These are phyloP conservation scores for Halcyon smyrnensis DNA, from an alignment of 2,797 vertebrate genomes.

Conservation along the genomic window DNA sequence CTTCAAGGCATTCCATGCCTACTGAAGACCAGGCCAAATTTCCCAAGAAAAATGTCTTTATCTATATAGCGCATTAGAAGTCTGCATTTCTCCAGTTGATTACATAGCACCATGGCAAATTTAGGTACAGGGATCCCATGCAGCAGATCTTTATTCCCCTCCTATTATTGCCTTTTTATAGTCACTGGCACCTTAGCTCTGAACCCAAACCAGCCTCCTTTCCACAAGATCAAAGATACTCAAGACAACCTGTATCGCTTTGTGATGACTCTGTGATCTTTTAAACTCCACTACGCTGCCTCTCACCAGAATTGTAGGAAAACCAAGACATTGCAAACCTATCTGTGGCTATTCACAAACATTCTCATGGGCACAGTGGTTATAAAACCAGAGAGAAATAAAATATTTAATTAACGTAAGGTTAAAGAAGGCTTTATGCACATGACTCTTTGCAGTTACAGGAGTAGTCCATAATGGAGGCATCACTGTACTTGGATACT, in stretches of 20 bases:
- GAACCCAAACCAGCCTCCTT: not conserved
- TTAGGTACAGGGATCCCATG: not conserved
- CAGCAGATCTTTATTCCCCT: not conserved
- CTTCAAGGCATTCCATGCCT: not conserved
- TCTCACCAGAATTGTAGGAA: not conserved
- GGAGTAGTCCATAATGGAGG: not conserved
- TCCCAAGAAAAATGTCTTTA: not conserved
- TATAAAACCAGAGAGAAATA: not conserved
- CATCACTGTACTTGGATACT: not conserved
- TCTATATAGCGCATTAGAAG: not conserved
- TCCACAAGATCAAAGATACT: not conserved
- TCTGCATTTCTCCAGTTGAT: not conserved
- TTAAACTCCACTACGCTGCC: not conserved
- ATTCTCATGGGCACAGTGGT: not conserved
- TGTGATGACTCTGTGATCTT: not conserved
- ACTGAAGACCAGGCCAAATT: not conserved
- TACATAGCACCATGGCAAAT: not conserved
- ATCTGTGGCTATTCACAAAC: not conserved
- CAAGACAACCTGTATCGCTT: not conserved
- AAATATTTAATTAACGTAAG: not conserved
- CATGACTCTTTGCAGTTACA: not conserved
- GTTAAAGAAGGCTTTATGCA: not conserved
- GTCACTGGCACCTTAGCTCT: not conserved
- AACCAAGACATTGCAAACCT: not conserved
- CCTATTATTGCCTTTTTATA: not conserved